A percentile compares a stretch with the other conserved stretches of the same genome.
Evolutionary conservation across 2,113 vertebrate genomes (phyloP).

Genomic region (Acrocephalus kingi): DNA sequence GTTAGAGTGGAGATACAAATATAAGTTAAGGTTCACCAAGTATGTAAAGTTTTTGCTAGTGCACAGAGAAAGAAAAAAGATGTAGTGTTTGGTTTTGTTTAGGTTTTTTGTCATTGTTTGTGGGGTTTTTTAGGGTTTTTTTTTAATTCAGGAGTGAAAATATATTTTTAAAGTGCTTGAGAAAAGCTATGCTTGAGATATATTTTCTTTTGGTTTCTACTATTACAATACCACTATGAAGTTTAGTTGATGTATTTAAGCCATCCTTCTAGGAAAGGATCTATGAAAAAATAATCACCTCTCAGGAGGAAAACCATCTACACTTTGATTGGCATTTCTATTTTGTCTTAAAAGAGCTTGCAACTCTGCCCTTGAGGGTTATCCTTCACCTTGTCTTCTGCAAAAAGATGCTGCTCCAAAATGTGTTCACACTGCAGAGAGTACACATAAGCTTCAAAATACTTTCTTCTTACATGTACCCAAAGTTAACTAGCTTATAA

Average conservation of each 20-base stretch:
- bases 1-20: background rate
- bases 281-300: conserved; percentile 43
- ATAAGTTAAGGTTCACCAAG: background rate
- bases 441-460: background rate
- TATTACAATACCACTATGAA: background rate
- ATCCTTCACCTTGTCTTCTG: conserved; percentile 40
- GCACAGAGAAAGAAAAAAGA: background rate
- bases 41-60: background rate
- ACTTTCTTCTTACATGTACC: background rate
- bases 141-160: background rate
- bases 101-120: background rate
- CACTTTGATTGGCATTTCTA: conserved; percentile 51
- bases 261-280: background rate
- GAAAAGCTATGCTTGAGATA: background rate
- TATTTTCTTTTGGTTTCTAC: background rate
- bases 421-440: background rate
- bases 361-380: conserved; percentile 61
- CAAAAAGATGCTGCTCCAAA: background rate
- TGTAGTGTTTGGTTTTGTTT: background rate
- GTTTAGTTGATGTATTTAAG: conserved; percentile 40
- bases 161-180: background rate
- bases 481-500: background rate
- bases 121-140: background rate
- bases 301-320: conserved; percentile 46
- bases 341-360: conserved; percentile 42